Conservation (phyloP, 1,140 invertebrate genomes). For the Drosophila guanche region DNA sequence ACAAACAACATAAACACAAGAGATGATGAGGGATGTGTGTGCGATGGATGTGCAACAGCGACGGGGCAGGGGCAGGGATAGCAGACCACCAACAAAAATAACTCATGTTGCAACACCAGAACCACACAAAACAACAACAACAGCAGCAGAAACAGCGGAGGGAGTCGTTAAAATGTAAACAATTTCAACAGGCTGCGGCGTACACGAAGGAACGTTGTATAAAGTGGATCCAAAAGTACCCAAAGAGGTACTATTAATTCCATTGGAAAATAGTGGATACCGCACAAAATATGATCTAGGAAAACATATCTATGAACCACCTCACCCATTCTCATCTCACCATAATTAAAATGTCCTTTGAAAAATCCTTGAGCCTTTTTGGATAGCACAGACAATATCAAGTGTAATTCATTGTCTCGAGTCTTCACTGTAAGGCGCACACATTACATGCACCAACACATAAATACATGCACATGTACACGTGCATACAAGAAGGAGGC, state of each 20-base stretch:
- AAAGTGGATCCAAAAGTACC: too few species aligned
- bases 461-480: slow-evolving; percentile 1
- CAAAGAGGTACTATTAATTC: too few species aligned
- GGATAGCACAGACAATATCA: too few species aligned
- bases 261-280: too few species aligned
- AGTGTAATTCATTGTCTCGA: neutral
- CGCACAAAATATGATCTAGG: too few species aligned
- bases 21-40: too few species aligned
- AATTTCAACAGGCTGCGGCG: slow-evolving; percentile 7
- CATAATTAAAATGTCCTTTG: too few species aligned
- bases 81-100: slow-evolving; percentile 43
- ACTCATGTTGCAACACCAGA: slow-evolving; percentile 51
- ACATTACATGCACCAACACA: neutral
- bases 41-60: slow-evolving; percentile 12
- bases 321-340: too few species aligned
- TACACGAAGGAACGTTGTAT: too few species aligned
- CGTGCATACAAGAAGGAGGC: slow-evolving; percentile 23
- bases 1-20: slow-evolving; percentile 9
- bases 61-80: neutral
- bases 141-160: neutral
- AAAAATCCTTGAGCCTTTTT: too few species aligned
- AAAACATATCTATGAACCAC: too few species aligned
- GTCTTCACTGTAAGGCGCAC: slow-evolving; percentile 12
- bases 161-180: slow-evolving; percentile 39
- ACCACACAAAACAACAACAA: slow-evolving; percentile 16